Evolutionary conservation across 2,797 vertebrate genomes (phyloP), one percentile per base, ranked within the genome.

Genomic region (Erithacus rubecula): DNA sequence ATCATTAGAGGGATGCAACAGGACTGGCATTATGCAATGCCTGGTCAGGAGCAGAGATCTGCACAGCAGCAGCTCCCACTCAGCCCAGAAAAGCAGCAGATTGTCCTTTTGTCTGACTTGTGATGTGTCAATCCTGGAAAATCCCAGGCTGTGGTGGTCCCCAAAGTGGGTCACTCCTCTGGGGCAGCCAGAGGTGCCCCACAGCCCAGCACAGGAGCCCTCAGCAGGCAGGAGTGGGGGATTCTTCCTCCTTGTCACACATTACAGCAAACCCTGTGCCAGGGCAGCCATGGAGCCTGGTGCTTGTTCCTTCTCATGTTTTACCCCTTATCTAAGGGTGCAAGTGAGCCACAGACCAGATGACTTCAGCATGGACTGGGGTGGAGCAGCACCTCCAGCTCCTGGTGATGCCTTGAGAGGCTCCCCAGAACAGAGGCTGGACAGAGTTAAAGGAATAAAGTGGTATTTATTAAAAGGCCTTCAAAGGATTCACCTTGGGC

Each of bases 1-100:
- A 97, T 97, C 96, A 94, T 98, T 97, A 98, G 95, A 95, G 74
- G 93, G 93, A 95, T 93, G 75, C 93, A 96, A 62, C 51, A 58
- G 44, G 83, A 93, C 90, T 93, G 94, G 81, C 81, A 68, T 97
- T 97, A 96, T 91, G 89, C 87, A 95, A 84, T 2, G 36, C 81
- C 53, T 69, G 67, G 87, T 90, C 56, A 8, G 88, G 76, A 88
- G 87, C 64, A 70, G 30, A 21, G 11, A 70, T 32, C 18, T 2
- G 75, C 87, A 36, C n/a, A 76, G 53, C 63, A 82, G 23, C 16
- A 63, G 37, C 56, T 90, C 86, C 62, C 49, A n/a, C 78, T 51
- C 6, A 1, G 39, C 79, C 18, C 41, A 77, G 63, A 47, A 83
- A 86, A 74, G 15, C 4, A 64, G 44, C 19, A n/a, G 59, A 30